phyloP scores from a whole-genome alignment of 2,888 invertebrate genomes.

The Frankliniella fusca region DNA sequence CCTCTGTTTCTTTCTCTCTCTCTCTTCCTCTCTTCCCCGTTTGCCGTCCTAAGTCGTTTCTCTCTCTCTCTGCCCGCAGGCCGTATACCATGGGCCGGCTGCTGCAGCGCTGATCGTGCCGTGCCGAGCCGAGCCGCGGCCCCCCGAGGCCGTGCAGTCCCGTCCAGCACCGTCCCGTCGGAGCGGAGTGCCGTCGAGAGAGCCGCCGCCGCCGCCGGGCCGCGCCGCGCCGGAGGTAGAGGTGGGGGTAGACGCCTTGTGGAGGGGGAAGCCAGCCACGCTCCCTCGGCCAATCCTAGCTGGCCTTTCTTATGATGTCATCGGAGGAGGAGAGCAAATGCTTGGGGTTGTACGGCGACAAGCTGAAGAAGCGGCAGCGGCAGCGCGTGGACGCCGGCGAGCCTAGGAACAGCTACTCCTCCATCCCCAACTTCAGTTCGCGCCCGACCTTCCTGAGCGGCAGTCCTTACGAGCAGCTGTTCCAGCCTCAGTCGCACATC shows the following conservation, averaged over 20 bases:
- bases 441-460: constrained; percentile 78
- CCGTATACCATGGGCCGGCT: constrained; percentile 36
- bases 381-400: constrained; percentile 96
- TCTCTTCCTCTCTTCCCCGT: background rate
- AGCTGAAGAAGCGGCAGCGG: constrained; percentile 89
- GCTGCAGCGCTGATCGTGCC: background rate
- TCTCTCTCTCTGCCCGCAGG: background rate
- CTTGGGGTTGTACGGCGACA: constrained; percentile 91
- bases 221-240: constrained; percentile 48
- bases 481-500: constrained; percentile 67
- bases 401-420: constrained; percentile 88
- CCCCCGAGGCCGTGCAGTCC: background rate
- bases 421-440: constrained; percentile 70
- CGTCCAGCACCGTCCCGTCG: background rate
- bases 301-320: constrained; percentile 88
- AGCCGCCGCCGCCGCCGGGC: constrained; percentile 38
- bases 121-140: background rate
- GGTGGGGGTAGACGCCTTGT: constrained; percentile 49
- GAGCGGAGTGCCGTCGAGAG: background rate
- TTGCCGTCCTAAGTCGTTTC: background rate
- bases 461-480: constrained; percentile 83
- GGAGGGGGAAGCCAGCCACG: constrained; percentile 20
- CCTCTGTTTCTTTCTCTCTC: background rate
- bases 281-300: constrained; percentile 74
- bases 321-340: constrained; percentile 93